Base-by-base conservation (phyloP, 2,113 vertebrate genomes). In the Oxyruncus cristatus region DNA sequence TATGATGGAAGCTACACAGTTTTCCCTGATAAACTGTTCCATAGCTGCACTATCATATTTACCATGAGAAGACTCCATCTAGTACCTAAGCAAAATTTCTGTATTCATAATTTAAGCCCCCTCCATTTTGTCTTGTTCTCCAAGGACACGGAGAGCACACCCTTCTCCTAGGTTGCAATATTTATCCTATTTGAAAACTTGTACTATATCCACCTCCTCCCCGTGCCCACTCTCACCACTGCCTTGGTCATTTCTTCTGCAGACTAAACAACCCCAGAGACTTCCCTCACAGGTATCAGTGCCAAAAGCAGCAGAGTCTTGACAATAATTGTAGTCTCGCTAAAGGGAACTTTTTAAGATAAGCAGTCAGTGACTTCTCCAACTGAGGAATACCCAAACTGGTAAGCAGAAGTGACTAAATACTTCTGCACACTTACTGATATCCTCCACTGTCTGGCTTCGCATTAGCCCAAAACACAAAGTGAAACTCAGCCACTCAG, bases 251-350 rank as follows among this genome's bases (percentile, higher is more conserved):
- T 80, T 81, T 81, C 52, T 93, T 78, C 35, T 52, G 46, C 10
- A 84, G 55, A 63, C 42, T 93, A 73, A 94, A 86, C 53, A 80
- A 42, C 46, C 27, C 28, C 55, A 80, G 49, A 73, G 27, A 73
- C 23, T 80, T 84, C 16, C 39, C 46, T 84, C 24, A 55, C 18
- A 62, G 53, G 11, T 32, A 37, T 47, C 33, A 41, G 33, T 63
- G 63, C 79, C 85, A 95, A 96, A 95, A 96, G 46, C 61, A 92
- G 39, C 75, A 78, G 85, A 92, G 33, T 14, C 65, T 68, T 89
- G 65, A 84, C 39, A 88, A 72, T 35, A 37, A 76, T 32, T 39
- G 67, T 26, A 90, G 75, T 55, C 30, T 46, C 32, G 46, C 41
- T 39, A 22, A 78, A 78, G 19, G 8, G 32, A 93, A 73, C 14